Conservation (phyloP, 2,888 invertebrate genomes). For the Dromius quadrimaculatus region DNA sequence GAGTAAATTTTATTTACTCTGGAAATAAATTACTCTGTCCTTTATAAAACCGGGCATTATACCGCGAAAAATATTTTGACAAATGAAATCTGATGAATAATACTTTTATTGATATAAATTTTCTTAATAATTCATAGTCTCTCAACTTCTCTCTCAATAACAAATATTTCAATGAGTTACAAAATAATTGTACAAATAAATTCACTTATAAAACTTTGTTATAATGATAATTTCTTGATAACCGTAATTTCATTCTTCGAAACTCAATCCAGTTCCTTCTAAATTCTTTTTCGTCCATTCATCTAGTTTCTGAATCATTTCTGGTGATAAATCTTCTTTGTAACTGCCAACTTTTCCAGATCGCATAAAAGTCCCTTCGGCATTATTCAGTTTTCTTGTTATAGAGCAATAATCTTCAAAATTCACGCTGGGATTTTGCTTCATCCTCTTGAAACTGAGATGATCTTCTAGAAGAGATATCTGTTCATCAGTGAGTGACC, state of each 20-base stretch:
- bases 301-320: conserved; percentile 77
- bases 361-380: conserved; percentile 63
- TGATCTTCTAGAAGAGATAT: conserved; percentile 4
- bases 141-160: no score
- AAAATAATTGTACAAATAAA: no score
- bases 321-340: conserved; percentile 72
- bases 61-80: no score
- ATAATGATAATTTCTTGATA: no score
- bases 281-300: conserved; percentile 74
- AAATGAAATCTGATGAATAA: no score
- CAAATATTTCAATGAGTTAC: no score
- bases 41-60: no score
- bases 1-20: no score
- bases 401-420: conserved; percentile 60
- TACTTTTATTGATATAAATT: no score
- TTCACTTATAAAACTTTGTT: no score
- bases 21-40: no score
- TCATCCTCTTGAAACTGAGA: conserved; percentile 64
- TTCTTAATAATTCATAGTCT: no score
- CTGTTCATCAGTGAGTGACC: conserved; percentile 5
- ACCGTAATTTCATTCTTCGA: not conserved
- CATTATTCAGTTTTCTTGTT: conserved; percentile 58
- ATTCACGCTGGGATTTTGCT: conserved; percentile 69
- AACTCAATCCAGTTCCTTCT: conserved; percentile 68
- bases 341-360: conserved; percentile 62